These are phyloP conservation scores for Loriculus beryllinus DNA, from an alignment of 2,797 vertebrate species.

Conservation along the genomic window DNA sequence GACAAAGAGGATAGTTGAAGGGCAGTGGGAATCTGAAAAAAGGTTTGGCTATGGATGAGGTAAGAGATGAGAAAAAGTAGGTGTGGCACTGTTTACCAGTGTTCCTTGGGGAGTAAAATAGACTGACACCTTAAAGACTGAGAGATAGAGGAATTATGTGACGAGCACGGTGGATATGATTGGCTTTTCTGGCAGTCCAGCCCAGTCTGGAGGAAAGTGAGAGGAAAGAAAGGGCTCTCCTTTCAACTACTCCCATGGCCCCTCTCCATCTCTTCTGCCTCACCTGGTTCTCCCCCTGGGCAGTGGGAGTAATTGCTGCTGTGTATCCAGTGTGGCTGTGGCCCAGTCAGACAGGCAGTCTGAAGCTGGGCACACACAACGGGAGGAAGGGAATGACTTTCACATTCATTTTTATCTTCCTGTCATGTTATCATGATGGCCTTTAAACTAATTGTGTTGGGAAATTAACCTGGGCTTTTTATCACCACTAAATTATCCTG, in stretches of 20 bases:
- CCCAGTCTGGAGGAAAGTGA: background rate
- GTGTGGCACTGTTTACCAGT: background rate
- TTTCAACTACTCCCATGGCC: background rate
- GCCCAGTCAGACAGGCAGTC: accelerated
- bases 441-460: background rate
- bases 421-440: background rate
- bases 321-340: background rate
- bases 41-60: background rate
- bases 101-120: background rate
- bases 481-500: background rate
- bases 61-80: background rate
- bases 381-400: background rate
- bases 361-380: accelerated
- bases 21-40: background rate
- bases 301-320: background rate
- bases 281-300: background rate
- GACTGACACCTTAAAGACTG: background rate
- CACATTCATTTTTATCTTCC: background rate
- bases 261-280: background rate
- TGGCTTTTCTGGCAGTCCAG: background rate
- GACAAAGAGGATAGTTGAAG: background rate
- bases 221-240: background rate
- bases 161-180: accelerated
- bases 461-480: background rate
- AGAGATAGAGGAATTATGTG: background rate